phyloP scores from a whole-genome alignment of 1,140 invertebrate species.

The Rhopalosiphum padi region DNA sequence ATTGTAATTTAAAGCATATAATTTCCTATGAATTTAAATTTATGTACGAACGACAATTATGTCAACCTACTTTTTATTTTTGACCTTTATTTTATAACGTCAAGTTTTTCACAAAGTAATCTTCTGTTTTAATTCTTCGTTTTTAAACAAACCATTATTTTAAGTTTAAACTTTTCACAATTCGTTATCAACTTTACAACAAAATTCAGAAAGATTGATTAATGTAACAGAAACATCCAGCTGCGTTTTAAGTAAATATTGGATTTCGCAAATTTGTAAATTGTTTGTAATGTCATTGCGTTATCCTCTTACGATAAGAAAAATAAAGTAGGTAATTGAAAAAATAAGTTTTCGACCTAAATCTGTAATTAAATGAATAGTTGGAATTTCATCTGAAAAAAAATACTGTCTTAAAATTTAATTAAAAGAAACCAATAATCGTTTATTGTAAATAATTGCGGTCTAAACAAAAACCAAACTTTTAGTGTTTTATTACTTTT shows the following conservation, averaged over 20 bases:
- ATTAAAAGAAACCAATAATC: too few relatives aligned
- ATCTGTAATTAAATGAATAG: too few relatives aligned
- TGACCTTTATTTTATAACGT: background rate
- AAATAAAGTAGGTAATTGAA: background rate
- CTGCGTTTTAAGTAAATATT: background rate
- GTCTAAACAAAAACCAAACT: too few relatives aligned
- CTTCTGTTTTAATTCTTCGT: background rate
- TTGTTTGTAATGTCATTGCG: background rate
- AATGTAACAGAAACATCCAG: background rate
- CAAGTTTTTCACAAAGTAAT: background rate
- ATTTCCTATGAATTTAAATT: background rate
- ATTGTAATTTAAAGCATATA: background rate
- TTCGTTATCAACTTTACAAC: background rate
- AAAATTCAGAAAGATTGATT: background rate
- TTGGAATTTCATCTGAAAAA: too few relatives aligned
- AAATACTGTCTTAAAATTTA: too few relatives aligned
- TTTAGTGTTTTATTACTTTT: too few relatives aligned
- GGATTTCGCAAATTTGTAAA: background rate
- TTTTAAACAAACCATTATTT: background rate
- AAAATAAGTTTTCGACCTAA: too few relatives aligned
- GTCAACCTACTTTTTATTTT: background rate
- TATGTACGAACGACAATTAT: background rate
- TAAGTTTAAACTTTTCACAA: background rate
- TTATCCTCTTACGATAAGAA: background rate
- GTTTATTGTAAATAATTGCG: too few relatives aligned